Evolutionary conservation across 2,888 invertebrate species (phyloP).

Genomic region (Venustoraphidia nigricollis): DNA sequence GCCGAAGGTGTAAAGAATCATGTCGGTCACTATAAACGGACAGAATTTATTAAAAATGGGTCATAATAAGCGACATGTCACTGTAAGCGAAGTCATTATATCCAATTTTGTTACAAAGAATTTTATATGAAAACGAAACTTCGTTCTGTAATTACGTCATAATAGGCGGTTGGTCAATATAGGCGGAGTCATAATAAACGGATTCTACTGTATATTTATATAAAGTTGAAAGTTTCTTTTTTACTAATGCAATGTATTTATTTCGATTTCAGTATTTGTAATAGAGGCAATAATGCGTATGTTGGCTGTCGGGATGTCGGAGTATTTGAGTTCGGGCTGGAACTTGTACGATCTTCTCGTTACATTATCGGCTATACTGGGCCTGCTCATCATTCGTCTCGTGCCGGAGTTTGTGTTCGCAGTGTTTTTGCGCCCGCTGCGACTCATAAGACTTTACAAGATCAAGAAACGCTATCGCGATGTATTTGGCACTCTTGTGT

Average conservation of each 20-base stretch:
- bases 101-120: too few relatives aligned
- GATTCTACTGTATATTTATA: too few relatives aligned
- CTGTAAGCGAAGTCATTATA: too few relatives aligned
- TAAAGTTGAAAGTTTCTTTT: too few relatives aligned
- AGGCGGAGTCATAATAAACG: too few relatives aligned
- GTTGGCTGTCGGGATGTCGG: constrained; percentile 50
- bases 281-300: constrained; percentile 58
- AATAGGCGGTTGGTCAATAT: too few relatives aligned
- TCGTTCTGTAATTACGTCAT: too few relatives aligned
- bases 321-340: constrained; percentile 72
- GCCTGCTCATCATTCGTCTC: constrained; percentile 43
- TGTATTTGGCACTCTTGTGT: constrained; percentile 67
- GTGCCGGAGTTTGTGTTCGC: constrained; percentile 53
- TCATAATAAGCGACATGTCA: too few relatives aligned
- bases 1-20: too few relatives aligned
- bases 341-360: constrained; percentile 65
- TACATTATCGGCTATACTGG: constrained; percentile 48
- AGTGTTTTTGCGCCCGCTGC: constrained; percentile 54
- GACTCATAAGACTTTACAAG: constrained; percentile 56
- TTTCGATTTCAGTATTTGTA: constrained; percentile 49
- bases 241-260: constrained; percentile 1
- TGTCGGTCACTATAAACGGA: too few relatives aligned
- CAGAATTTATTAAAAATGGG: too few relatives aligned
- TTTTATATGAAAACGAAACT: too few relatives aligned
- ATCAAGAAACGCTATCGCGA: constrained; percentile 68